Conservation (phyloP, 1,140 invertebrate genomes). For the Plodia interpunctella region DNA sequence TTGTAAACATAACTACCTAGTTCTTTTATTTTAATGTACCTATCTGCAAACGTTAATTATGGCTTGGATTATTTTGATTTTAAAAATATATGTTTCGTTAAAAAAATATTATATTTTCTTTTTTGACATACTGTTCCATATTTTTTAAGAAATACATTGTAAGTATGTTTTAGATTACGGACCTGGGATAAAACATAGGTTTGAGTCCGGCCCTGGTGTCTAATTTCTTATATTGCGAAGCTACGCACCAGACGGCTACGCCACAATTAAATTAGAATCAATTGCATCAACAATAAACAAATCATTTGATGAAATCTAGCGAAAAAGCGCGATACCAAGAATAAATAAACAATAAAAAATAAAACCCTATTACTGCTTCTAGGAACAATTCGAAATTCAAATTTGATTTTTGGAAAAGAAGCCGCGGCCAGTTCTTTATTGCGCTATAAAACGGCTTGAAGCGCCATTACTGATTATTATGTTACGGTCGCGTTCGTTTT, state of each 20-base stretch:
- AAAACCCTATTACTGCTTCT: conserved; percentile 5
- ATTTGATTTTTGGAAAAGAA: conserved; percentile 13
- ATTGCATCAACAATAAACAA: background rate
- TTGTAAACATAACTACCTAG: too few relatives aligned
- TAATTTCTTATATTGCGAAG: background rate
- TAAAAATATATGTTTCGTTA: too few relatives aligned
- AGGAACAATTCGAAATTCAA: conserved; percentile 1
- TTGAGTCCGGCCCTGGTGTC: background rate
- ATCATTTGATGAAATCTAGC: conserved; percentile 6
- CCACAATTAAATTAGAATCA: background rate
- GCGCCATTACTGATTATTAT: conserved; percentile 13
- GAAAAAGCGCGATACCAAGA: conserved; percentile 6
- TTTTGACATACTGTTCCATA: too few relatives aligned
- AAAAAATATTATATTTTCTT: too few relatives aligned
- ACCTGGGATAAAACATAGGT: too few relatives aligned
- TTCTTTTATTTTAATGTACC: too few relatives aligned
- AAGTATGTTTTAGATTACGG: too few relatives aligned
- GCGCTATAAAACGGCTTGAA: conserved; percentile 33
- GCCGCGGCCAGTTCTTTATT: conserved; percentile 29
- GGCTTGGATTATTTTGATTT: too few relatives aligned
- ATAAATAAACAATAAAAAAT: conserved; percentile 6
- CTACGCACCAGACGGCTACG: background rate
- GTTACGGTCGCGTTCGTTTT: conserved; percentile 22
- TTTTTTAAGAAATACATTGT: too few relatives aligned
- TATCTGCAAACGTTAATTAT: too few relatives aligned